phyloP scores from a whole-genome alignment of 1,140 invertebrate genomes.

The Acyrthosiphon pisum region DNA sequence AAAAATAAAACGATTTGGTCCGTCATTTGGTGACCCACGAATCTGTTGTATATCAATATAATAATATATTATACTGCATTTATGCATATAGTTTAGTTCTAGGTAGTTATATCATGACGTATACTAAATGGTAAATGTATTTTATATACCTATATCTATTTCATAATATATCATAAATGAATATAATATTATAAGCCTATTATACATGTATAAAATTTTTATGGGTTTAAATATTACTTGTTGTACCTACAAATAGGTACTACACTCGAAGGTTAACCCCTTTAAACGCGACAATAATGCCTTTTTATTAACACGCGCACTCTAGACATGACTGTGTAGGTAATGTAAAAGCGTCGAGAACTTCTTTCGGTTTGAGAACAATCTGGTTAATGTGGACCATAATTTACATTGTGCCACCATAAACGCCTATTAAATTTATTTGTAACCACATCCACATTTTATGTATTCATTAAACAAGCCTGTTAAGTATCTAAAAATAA shows the following conservation, averaged over 20 bases:
- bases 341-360: neutral
- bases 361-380: neutral
- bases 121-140: neutral
- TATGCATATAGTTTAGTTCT: neutral
- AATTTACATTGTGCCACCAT: conserved; percentile 18
- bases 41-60: neutral
- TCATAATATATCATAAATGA: neutral
- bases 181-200: conserved; percentile 2
- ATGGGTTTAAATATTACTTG: neutral
- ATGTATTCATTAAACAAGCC: conserved; percentile 24
- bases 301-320: neutral
- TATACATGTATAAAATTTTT: neutral
- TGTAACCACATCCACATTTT: conserved; percentile 28
- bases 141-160: neutral
- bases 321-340: neutral
- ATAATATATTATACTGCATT: neutral
- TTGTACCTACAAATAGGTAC: neutral
- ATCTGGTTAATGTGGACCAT: conserved; percentile 34
- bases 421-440: conserved; percentile 33
- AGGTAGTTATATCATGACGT: neutral
- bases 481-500: neutral
- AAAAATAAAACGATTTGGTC: neutral
- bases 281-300: neutral
- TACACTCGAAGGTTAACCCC: neutral
- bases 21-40: neutral